Conservation (phyloP, 1,140 invertebrate species). For the Agraylea sexmaculata region DNA sequence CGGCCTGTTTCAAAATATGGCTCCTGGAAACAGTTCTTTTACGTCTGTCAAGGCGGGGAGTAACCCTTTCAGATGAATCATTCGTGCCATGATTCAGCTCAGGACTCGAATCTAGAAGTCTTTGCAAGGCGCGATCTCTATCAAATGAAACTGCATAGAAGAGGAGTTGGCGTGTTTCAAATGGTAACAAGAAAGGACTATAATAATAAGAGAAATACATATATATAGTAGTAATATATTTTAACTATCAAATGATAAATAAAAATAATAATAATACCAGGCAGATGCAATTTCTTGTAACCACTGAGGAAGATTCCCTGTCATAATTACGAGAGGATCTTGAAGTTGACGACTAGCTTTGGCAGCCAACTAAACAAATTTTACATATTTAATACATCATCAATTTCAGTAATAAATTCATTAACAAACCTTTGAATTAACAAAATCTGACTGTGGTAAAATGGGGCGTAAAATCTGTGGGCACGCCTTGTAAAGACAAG, state of each 20-base stretch:
- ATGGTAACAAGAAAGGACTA: conserved; percentile 90
- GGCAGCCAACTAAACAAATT: conserved; percentile 64
- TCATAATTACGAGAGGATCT: conserved; percentile 96
- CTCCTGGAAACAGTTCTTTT: conserved; percentile 86
- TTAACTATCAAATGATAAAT: conserved; percentile 6
- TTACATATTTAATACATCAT: no score
- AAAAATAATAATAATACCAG: conserved; percentile 43
- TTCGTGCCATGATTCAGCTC: conserved; percentile 54
- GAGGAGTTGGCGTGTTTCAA: conserved; percentile 88
- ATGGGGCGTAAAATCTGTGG: conserved; percentile 45
- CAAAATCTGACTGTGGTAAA: conserved; percentile 47
- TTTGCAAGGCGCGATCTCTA: conserved; percentile 84
- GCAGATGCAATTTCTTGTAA: conserved; percentile 85
- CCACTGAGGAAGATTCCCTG: conserved; percentile 92
- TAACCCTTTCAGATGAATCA: conserved; percentile 77
- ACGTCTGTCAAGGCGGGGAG: conserved; percentile 81
- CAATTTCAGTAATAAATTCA: no score
- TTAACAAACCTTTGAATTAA: conserved; percentile 46
- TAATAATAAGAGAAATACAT: conserved; percentile 21
- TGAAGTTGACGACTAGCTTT: conserved; percentile 94
- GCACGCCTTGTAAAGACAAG: conserved; percentile 63
- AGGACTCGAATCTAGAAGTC: conserved; percentile 78
- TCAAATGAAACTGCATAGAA: conserved; percentile 96
- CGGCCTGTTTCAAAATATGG: conserved; percentile 90
- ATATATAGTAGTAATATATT: conserved; percentile 7